Conservation (phyloP, 2,113 vertebrate genomes). For the Mesembrinibis cayennensis region DNA sequence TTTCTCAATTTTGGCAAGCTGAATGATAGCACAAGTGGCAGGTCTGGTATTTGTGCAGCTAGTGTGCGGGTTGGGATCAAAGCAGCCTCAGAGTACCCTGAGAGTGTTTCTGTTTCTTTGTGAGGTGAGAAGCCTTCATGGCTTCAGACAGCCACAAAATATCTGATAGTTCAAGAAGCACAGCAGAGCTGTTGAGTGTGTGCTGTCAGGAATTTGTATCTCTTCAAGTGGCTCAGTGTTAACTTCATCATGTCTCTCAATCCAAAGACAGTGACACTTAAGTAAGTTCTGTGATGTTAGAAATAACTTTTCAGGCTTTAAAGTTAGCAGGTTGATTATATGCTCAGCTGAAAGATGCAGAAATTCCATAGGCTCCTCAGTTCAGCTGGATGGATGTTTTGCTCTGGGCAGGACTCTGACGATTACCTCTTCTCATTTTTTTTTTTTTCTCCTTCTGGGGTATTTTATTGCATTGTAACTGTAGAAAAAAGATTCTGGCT, state of each 20-base stretch:
- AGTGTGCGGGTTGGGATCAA: accelerated
- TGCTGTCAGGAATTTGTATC: background rate
- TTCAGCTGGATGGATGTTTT: background rate
- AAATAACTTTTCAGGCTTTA: background rate
- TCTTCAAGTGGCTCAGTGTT: background rate
- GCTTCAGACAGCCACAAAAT: background rate
- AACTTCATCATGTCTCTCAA: background rate
- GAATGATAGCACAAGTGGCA: accelerated
- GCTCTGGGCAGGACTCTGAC: background rate
- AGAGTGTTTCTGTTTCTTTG: background rate
- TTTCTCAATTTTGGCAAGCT: background rate
- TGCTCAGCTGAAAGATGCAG: background rate
- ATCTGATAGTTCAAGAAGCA: background rate
- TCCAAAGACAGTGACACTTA: background rate
- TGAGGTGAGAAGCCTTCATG: background rate
- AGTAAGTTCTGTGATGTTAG: background rate
- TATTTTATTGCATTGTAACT: background rate
- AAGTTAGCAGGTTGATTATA: background rate
- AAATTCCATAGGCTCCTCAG: background rate
- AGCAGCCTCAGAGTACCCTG: background rate
- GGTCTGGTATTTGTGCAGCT: background rate
- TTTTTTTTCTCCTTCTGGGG: too few relatives aligned
- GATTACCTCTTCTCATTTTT: background rate
- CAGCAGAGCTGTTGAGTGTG: background rate
- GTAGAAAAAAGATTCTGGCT: background rate